Evolutionary conservation across 2,888 invertebrate species (phyloP).

Genomic region (Diploptera punctata): DNA sequence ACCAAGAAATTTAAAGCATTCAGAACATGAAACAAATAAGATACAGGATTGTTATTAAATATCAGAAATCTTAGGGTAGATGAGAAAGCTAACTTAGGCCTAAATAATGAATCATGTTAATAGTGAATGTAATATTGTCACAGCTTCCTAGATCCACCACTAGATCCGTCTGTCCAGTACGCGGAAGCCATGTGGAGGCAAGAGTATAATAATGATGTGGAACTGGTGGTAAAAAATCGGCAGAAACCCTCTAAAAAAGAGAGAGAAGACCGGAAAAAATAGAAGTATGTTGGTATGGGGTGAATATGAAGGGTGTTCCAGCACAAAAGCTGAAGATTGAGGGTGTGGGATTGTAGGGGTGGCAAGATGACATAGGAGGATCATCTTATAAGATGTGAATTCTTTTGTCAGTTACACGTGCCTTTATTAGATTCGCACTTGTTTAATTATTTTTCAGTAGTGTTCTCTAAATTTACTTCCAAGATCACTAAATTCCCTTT

Average conservation of each 20-base stretch:
- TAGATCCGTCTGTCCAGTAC: not conserved
- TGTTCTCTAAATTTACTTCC: too few species aligned
- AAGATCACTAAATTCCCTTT: too few species aligned
- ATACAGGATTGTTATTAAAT: too few species aligned
- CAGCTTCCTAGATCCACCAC: too few species aligned
- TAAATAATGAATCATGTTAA: too few species aligned
- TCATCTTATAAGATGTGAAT: slow-evolving; percentile 2
- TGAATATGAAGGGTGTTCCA: slow-evolving; percentile 12
- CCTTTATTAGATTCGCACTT: not conserved
- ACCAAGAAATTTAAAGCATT: too few species aligned
- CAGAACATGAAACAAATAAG: too few species aligned
- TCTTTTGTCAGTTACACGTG: slow-evolving; percentile 8
- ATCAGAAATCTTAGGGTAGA: too few species aligned
- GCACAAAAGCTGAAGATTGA: slow-evolving; percentile 1
- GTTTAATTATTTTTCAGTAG: too few species aligned
- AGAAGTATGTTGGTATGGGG: slow-evolving; percentile 7
- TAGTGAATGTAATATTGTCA: too few species aligned
- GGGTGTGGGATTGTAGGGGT: not conserved
- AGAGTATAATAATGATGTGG: not conserved
- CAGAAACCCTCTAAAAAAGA: slow-evolving; percentile 7
- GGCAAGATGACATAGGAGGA: not conserved
- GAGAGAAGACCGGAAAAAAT: slow-evolving; percentile 12
- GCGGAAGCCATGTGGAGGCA: slow-evolving; percentile 4
- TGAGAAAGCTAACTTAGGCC: too few species aligned
- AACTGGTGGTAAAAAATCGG: slow-evolving; percentile 10